Conservation (phyloP, 2,888 invertebrate species). For the Tipula vernalis region DNA sequence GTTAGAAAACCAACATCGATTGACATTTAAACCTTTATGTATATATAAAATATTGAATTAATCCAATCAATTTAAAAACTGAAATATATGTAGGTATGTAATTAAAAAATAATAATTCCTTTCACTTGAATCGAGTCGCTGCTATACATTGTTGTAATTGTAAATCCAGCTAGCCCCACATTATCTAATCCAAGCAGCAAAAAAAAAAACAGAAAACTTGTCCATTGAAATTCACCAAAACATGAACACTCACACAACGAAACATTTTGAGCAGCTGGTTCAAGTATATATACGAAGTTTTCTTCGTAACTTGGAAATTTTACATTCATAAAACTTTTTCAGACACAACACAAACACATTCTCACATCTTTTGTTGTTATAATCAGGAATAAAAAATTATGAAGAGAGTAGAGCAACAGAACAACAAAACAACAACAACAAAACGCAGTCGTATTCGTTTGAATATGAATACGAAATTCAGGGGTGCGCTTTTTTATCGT, state of each 20-base stretch:
- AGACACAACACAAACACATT: background rate
- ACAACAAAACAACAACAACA: background rate
- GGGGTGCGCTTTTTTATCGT: background rate
- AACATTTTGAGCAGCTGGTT: constrained; percentile 4
- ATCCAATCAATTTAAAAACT: background rate
- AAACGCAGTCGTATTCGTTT: background rate
- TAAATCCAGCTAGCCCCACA: background rate
- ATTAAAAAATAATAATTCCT: background rate
- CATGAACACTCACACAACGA: background rate
- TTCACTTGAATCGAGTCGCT: background rate
- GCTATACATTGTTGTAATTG: background rate
- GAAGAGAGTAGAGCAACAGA: background rate
- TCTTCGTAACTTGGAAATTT: background rate
- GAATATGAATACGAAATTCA: background rate
- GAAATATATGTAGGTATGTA: background rate
- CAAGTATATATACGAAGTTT: background rate
- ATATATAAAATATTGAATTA: background rate
- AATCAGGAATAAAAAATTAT: background rate
- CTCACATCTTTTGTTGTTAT: background rate
- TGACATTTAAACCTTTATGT: no score
- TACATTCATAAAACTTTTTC: background rate
- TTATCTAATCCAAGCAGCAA: background rate
- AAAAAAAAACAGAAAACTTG: background rate
- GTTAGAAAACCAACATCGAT: background rate
- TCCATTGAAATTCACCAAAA: background rate